Percentiles rank a stretch among this genome's conserved stretches.
Conservation (phyloP, 2,888 invertebrate genomes). For the Notodonta dromedarius region DNA sequence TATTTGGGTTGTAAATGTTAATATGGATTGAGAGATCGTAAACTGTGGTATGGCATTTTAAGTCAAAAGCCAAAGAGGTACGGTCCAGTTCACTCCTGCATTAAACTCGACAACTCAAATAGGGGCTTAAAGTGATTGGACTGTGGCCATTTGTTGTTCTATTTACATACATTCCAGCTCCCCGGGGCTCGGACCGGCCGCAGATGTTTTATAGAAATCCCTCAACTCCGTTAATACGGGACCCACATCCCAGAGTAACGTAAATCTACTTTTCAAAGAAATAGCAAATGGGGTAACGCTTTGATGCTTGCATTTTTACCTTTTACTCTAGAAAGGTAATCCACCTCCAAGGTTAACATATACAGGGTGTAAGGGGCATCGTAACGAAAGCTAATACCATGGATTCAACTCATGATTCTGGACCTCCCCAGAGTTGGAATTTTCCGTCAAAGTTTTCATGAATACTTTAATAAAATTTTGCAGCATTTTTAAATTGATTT, state of each 20-base stretch:
- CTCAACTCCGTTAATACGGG: conserved; percentile 17
- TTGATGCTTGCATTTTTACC: neutral
- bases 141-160: conserved; percentile 8
- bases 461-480: too few species aligned
- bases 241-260: conserved; percentile 13
- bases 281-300: neutral
- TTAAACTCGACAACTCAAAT: conserved; percentile 27
- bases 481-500: too few species aligned
- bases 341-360: neutral
- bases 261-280: conserved; percentile 22
- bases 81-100: conserved; percentile 5
- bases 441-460: too few species aligned
- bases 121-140: conserved; percentile 8
- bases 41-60: neutral
- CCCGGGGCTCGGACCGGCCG: conserved; percentile 9
- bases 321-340: neutral
- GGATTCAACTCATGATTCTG: too few species aligned
- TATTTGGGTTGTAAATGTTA: neutral
- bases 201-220: conserved; percentile 22
- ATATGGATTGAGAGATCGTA: neutral
- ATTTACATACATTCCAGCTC: conserved; percentile 24
- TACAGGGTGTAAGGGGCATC: too few species aligned
- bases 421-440: too few species aligned
- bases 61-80: neutral
- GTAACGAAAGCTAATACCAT: too few species aligned